Evolutionary conservation across 2,113 vertebrate species (phyloP).

Genomic region (Perca fluviatilis): DNA sequence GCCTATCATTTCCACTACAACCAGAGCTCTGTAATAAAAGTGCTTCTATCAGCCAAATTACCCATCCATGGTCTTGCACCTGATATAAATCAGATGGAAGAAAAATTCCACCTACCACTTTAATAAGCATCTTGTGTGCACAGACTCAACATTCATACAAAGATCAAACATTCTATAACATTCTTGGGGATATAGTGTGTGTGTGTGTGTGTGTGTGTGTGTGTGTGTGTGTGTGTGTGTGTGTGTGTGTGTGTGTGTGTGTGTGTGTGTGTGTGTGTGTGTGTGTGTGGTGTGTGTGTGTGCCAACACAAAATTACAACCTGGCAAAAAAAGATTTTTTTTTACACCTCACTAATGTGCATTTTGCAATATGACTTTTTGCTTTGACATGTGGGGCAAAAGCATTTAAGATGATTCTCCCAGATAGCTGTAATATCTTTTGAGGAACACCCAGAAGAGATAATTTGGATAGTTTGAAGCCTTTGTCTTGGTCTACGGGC

Average conservation of each 20-base stretch:
- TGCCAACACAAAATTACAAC: constrained; percentile 78
- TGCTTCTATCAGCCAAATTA: constrained; percentile 77
- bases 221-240: constrained; percentile 67
- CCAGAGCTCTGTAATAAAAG: constrained; percentile 82
- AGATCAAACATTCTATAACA: constrained; percentile 81
- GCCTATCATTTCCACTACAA: constrained; percentile 79
- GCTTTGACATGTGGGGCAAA: constrained; percentile 60
- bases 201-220: constrained; percentile 65
- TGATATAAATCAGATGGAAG: constrained; percentile 83
- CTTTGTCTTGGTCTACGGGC: constrained; percentile 63
- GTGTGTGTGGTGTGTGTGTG: constrained; percentile 47
- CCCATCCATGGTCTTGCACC: constrained; percentile 72
- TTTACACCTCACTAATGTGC: constrained; percentile 30
- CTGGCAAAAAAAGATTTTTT: constrained; percentile 33
- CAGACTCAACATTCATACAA: constrained; percentile 43
- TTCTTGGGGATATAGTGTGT: constrained; percentile 62
- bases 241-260: constrained; percentile 36
- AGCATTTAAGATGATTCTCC: constrained; percentile 65
- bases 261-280: constrained; percentile 53
- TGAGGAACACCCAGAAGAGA: constrained; percentile 66
- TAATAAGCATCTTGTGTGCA: constrained; percentile 80
- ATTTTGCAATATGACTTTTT: constrained; percentile 50
- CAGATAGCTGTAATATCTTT: constrained; percentile 61
- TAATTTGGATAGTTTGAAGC: constrained; percentile 67
- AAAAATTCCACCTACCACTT: constrained; percentile 75